Percentiles rank a stretch among this genome's conserved stretches.
phyloP scores from a whole-genome alignment of 2,113 vertebrate species.

The Apeltes quadracus region DNA sequence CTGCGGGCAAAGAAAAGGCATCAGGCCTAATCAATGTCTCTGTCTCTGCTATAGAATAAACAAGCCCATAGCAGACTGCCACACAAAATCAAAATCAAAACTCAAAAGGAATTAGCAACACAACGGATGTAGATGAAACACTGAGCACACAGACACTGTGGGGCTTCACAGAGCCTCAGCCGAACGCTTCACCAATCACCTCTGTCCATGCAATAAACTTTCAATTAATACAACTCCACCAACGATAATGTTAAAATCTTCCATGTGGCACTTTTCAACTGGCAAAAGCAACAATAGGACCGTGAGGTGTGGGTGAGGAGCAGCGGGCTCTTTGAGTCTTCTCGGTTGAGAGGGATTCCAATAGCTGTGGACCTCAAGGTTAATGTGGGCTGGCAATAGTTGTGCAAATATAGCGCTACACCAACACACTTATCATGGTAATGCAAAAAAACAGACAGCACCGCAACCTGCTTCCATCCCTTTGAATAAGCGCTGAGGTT shows the following conservation, averaged over 20 bases:
- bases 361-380: constrained; percentile 23
- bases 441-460: constrained; percentile 29
- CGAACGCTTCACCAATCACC: constrained; percentile 29
- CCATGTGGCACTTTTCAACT: constrained; percentile 10
- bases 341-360: constrained; percentile 34
- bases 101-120: constrained; percentile 61
- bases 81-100: constrained; percentile 48
- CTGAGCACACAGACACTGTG: constrained; percentile 59
- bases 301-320: constrained; percentile 3
- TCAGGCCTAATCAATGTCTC: constrained; percentile 71
- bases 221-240: constrained; percentile 10
- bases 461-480: constrained; percentile 11
- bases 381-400: constrained; percentile 38
- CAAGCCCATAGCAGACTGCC: constrained; percentile 52
- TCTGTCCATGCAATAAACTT: constrained; percentile 22
- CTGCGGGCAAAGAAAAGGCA: constrained; percentile 90
- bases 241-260: constrained; percentile 3
- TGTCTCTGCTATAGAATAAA: constrained; percentile 48
- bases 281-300: constrained; percentile 10
- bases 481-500: constrained; percentile 6
- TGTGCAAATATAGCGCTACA: constrained; percentile 31
- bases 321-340: constrained; percentile 40
- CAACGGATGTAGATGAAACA: constrained; percentile 65
- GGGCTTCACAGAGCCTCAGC: constrained; percentile 32
- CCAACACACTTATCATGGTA: constrained; percentile 31